phyloP scores from a whole-genome alignment of 1,140 invertebrate species.

The Anthonomus grandis region DNA sequence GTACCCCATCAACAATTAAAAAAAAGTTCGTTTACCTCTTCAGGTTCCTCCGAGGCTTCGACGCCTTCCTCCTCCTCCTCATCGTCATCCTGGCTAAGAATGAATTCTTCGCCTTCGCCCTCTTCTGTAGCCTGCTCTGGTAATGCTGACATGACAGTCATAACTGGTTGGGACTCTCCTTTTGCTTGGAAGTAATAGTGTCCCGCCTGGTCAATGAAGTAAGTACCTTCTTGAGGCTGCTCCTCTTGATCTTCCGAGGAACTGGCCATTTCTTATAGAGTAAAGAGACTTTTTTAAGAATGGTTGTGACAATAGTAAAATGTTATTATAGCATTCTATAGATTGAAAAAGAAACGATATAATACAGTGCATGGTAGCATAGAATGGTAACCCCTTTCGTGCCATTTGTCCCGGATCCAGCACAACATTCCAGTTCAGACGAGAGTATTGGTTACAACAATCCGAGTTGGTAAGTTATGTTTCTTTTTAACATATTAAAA shows the following conservation, averaged over 20 bases:
- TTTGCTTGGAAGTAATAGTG: conserved; percentile 73
- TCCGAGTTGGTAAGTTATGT: conserved; percentile 12
- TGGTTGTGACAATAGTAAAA: no score
- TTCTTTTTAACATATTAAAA: background rate
- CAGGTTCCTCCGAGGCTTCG: conserved; percentile 40
- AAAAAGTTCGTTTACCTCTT: conserved; percentile 29
- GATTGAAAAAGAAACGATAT: background rate
- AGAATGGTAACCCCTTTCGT: conserved; percentile 10
- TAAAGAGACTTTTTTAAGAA: no score
- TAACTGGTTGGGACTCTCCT: conserved; percentile 60
- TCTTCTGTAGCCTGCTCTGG: conserved; percentile 35
- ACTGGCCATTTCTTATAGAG: no score
- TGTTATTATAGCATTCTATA: background rate
- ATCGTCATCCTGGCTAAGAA: conserved; percentile 54
- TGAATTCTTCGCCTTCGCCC: conserved; percentile 50
- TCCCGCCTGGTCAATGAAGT: conserved; percentile 74
- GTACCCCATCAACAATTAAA: no score
- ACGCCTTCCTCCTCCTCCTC: conserved; percentile 53
- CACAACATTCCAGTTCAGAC: background rate
- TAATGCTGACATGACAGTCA: conserved; percentile 53
- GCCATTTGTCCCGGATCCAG: background rate
- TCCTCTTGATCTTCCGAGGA: conserved; percentile 51
- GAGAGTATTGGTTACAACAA: background rate
- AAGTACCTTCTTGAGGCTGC: conserved; percentile 61
- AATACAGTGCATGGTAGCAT: background rate